phyloP scores from a whole-genome alignment of 2,113 vertebrate species.

The Urocynchramus pylzowi region DNA sequence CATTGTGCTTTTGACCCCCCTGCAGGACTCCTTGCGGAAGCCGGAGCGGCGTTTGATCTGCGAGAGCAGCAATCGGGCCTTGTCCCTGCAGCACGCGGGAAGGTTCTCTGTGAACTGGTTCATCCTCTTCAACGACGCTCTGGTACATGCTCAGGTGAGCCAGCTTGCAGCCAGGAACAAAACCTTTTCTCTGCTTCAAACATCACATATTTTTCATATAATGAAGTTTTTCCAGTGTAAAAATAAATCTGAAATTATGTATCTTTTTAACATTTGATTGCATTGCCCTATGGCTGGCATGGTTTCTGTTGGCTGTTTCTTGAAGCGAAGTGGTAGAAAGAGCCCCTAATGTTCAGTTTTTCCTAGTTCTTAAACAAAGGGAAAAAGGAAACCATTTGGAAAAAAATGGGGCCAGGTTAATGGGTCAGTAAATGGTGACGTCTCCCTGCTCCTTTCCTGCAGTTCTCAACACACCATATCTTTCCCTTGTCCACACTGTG shows the following conservation, averaged over 20 bases:
- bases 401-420: background rate
- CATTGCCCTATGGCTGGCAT: background rate
- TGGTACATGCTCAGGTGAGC: slow-evolving; percentile 95
- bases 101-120: slow-evolving; percentile 99
- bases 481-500: slow-evolving; percentile 93
- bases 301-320: background rate
- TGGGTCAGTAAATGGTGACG: background rate
- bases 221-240: background rate
- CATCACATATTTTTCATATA: accelerated
- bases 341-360: background rate
- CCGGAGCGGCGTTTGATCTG: slow-evolving; percentile 90
- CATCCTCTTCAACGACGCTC: slow-evolving; percentile 94
- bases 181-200: background rate
- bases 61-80: slow-evolving; percentile 92
- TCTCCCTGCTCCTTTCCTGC: slow-evolving; percentile 24
- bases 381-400: background rate
- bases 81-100: slow-evolving; percentile 91
- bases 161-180: background rate
- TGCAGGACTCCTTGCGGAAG: slow-evolving; percentile 90
- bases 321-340: background rate
- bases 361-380: background rate
- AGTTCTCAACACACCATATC: slow-evolving; percentile 98
- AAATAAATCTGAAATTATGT: background rate
- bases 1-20: background rate
- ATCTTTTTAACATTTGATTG: background rate